Evolutionary conservation across 2,888 invertebrate genomes (phyloP).

Genomic region (Ormyrus nitidulus): DNA sequence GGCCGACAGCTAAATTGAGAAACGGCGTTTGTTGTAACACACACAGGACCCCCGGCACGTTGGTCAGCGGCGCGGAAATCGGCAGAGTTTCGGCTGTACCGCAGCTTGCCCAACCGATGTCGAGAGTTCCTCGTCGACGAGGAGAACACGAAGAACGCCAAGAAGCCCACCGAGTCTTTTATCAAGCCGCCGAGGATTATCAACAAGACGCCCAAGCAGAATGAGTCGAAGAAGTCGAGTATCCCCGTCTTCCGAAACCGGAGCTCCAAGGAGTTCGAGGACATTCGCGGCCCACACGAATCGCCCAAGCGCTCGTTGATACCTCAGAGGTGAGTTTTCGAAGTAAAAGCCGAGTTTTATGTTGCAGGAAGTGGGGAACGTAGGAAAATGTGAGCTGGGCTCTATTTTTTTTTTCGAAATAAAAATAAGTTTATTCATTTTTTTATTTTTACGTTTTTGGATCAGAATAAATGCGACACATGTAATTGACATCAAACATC

Average conservation of each 20-base stretch:
- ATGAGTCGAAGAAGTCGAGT: slow-evolving; percentile 69
- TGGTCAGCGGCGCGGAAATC: slow-evolving; percentile 77
- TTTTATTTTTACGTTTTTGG: not conserved
- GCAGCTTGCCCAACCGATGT: slow-evolving; percentile 77
- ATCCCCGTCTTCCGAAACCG: slow-evolving; percentile 70
- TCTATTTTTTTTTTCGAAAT: no score
- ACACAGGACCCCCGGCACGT: slow-evolving; percentile 77
- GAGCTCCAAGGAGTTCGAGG: slow-evolving; percentile 72
- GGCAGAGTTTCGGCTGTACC: slow-evolving; percentile 79
- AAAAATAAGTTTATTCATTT: not conserved
- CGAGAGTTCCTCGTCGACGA: slow-evolving; percentile 52
- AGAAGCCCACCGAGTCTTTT: slow-evolving; percentile 47
- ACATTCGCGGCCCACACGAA: slow-evolving; percentile 71
- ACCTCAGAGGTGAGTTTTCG: slow-evolving; percentile 68
- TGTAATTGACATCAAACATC: not conserved
- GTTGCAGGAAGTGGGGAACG: no score
- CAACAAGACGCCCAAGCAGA: slow-evolving; percentile 60
- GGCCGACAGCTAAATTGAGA: not conserved
- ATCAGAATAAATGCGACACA: not conserved
- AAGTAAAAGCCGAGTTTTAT: no score
- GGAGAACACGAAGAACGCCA: slow-evolving; percentile 52
- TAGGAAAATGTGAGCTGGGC: no score
- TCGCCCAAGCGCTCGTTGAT: slow-evolving; percentile 72
- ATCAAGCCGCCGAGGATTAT: slow-evolving; percentile 65
- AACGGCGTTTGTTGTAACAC: slow-evolving; percentile 24